A percentile compares a stretch with the other conserved stretches of the same genome.
These are phyloP conservation scores for Erebia palarica DNA, from an alignment of 2,888 invertebrate genomes.

Conservation along the genomic window DNA sequence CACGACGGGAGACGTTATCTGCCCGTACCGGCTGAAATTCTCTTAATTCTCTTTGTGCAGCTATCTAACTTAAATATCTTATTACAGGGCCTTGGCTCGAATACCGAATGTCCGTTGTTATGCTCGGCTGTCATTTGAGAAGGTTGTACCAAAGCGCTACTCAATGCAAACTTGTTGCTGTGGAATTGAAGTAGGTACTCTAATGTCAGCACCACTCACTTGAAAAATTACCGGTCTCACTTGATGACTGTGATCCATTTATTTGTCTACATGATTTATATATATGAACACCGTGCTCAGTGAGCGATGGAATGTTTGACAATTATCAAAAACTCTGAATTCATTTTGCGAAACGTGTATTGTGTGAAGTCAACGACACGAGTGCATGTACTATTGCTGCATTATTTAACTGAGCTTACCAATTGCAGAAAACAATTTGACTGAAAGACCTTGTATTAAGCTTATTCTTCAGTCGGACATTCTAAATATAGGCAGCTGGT, in stretches of 20 bases:
- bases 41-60: slow-evolving; percentile 65
- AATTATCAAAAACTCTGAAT: slow-evolving; percentile 34
- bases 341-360: slow-evolving; percentile 36
- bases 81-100: slow-evolving; percentile 80
- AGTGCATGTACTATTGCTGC: slow-evolving; percentile 1
- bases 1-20: slow-evolving; percentile 55
- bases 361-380: slow-evolving; percentile 20
- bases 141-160: slow-evolving; percentile 70
- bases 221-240: slow-evolving; percentile 48
- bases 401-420: slow-evolving; percentile 21
- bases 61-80: slow-evolving; percentile 76
- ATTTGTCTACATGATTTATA: slow-evolving; percentile 46
- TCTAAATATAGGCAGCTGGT: slow-evolving; percentile 7
- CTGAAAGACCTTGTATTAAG: slow-evolving; percentile 21
- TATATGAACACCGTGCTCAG: slow-evolving; percentile 46
- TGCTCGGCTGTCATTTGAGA: slow-evolving; percentile 77
- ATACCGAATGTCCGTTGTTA: slow-evolving; percentile 78
- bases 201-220: slow-evolving; percentile 53
- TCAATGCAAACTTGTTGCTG: slow-evolving; percentile 77
- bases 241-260: slow-evolving; percentile 49
- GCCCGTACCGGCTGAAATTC: slow-evolving; percentile 57
- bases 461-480: slow-evolving; percentile 26
- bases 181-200: slow-evolving; percentile 47
- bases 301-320: slow-evolving; percentile 27
- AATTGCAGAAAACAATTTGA: slow-evolving; percentile 24